Conservation (phyloP, 2,113 vertebrate species). For the Stegastes partitus region DNA sequence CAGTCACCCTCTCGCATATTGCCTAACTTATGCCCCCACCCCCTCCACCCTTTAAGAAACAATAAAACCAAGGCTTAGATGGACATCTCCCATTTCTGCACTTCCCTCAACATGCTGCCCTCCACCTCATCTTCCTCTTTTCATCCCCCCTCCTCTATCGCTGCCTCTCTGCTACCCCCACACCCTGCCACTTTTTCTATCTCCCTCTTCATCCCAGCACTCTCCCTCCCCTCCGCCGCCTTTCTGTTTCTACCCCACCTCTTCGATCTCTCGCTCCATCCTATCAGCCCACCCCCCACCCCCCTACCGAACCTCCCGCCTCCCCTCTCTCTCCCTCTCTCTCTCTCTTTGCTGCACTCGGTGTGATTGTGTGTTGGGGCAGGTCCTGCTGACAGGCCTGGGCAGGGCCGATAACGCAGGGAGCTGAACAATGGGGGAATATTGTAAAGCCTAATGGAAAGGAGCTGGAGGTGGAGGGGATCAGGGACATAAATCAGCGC, state of each 20-base stretch:
- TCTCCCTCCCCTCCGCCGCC: conserved; percentile 3
- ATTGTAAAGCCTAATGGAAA: conserved; percentile 85
- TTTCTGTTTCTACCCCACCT: conserved; percentile 28
- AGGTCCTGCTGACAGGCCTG: conserved; percentile 79
- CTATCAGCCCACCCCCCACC: conserved; percentile 19
- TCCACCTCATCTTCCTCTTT: conserved; percentile 50
- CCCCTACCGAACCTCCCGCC: conserved; percentile 54
- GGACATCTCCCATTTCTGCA: conserved; percentile 72
- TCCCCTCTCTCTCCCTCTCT: conserved; percentile 24
- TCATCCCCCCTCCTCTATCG: background rate
- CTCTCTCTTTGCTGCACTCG: conserved; percentile 12
- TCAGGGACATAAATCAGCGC: conserved; percentile 83
- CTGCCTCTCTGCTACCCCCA: no score
- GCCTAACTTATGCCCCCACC: conserved; percentile 38
- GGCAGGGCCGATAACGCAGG: conserved; percentile 75
- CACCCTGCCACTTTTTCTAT: background rate
- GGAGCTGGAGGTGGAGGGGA: conserved; percentile 78
- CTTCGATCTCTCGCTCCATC: conserved; percentile 55
- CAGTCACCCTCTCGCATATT: conserved; percentile 49
- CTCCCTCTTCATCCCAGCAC: conserved; percentile 17
- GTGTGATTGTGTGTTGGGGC: conserved; percentile 65
- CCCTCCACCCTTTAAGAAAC: conserved; percentile 45
- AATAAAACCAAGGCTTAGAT: conserved; percentile 71
- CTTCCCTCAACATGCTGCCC: conserved; percentile 52
- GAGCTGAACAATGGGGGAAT: conserved; percentile 82